Evolutionary conservation across 2,888 invertebrate genomes (phyloP), one percentile per base, ranked within the genome.

Genomic region (Erebia epiphron): DNA sequence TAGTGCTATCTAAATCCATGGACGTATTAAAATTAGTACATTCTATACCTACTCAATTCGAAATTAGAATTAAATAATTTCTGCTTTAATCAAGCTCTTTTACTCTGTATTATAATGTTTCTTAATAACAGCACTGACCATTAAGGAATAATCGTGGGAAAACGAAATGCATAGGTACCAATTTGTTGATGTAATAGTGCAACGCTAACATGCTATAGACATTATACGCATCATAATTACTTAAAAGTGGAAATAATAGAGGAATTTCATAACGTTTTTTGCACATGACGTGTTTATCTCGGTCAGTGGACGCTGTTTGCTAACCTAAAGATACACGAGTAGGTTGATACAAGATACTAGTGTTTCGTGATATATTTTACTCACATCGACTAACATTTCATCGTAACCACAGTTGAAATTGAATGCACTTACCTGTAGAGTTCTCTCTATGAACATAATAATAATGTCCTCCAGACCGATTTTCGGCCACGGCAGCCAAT

Each of bases 281-380:
- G 70, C 70, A 63, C 62, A 70, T 60, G 46, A 63, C 62, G 68
- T 60, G 46, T 67, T 66, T 70, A 73, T 73, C 68, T 73, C 73
- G 73, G 73, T 68, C 73, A 73, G 70, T 57, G 73, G 70, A 61
- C 64, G 73, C 66, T 70, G 68, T 67, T 68, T 73, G 70, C 73
- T 61, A 73, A 73, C 68, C 54, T 60, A 52, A 63, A 62, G 66
- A 68, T 41, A 73, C 65, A 73, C 62, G 68, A 66, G 58, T 58
- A 67, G 18, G 56, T 50, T 43, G 43, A 61, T 43, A 61, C 46
- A 49, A 21, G 46, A 57, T 63, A 49, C 49, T 49, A 13, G 14
- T 1, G 41, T 63, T 7, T 49, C 62, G 11, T 63, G 35, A 61
- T 61, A 35, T 35, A 35, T 46, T 61, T 71, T 52, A 52, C 35